phyloP scores from a whole-genome alignment of 1,140 invertebrate genomes.

The Macrobrachium nipponense region DNA sequence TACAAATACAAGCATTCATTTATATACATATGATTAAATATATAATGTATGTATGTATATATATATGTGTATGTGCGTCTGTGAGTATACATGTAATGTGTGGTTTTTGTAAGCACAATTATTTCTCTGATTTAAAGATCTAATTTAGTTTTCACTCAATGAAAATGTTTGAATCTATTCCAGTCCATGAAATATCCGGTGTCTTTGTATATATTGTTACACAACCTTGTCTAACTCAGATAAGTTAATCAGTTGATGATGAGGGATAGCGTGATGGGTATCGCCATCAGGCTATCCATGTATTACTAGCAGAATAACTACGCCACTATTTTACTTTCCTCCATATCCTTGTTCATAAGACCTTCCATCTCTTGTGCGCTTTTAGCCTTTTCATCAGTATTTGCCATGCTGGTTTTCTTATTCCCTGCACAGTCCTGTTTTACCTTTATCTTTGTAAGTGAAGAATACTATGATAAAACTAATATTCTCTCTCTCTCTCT shows the following conservation, averaged over 20 bases:
- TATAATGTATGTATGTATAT: background rate
- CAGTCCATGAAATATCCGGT: too few relatives aligned
- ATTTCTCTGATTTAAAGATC: background rate
- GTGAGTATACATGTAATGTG: background rate
- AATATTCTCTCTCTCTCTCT: too few relatives aligned
- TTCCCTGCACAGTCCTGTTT: background rate
- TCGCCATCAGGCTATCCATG: too few relatives aligned
- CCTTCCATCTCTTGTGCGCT: background rate
- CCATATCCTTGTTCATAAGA: background rate
- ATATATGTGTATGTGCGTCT: background rate
- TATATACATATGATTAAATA: background rate
- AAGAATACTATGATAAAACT: too few relatives aligned
- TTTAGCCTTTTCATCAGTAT: background rate
- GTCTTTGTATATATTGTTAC: too few relatives aligned
- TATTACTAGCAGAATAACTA: too few relatives aligned
- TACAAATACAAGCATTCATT: background rate
- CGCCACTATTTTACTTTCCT: background rate
- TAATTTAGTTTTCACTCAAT: too few relatives aligned
- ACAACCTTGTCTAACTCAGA: too few relatives aligned
- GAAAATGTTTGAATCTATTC: too few relatives aligned
- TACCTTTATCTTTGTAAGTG: too few relatives aligned
- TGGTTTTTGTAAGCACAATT: background rate
- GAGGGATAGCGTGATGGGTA: too few relatives aligned
- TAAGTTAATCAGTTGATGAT: too few relatives aligned
- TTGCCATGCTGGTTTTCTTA: background rate